Base-by-base conservation (phyloP, 2,888 invertebrate genomes). In the Acanthosepion pharaonis region DNA sequence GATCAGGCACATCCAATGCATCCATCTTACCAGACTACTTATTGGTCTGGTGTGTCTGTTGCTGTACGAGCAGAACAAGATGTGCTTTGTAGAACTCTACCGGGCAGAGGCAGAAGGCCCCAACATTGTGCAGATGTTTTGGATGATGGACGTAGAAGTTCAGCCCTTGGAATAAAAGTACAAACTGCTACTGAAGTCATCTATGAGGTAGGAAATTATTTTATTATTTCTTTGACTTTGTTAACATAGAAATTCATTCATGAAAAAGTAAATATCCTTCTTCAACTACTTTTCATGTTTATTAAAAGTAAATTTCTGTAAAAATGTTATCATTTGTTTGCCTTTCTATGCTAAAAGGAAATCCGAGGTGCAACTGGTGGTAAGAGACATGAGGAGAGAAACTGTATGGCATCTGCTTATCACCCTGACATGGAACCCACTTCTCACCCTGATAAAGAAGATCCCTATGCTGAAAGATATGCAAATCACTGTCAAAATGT, bases 31-130 rank as follows among this genome's bases (percentile, higher is more conserved):
- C 78, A 78, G 78, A 78, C 78, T 11, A 78, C 78, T 78, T 78
- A 78, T 78, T 78, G 78, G 78, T 78, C 78, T 3, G 78, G 78
- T 78, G 78, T 78, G 78, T 78, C 78, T 78, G 78, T 78, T 78
- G 78, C 78, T 78, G 78, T 78, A 1, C n/a, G 78, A 78, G 78
- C 78, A 78, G 78, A 78, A 78, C 78, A 78, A 78, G 78, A 78
- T 78, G 78, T 78, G 78, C 78, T n/a, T 78, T 78, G 78, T 78
- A 78, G 78, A 78, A 78, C 78, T 78, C 78, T 78, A 78, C 78
- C 78, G 78, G 78, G 78, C 11, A 78, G 78, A 78, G 78, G 78
- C 78, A 78, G 78, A 33, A 78, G 78, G 78, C 78, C 78, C n/a
- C 78, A 78, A 78, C 78, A 78, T 78, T 33, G 78, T 78, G 78